Evolutionary conservation across 2,888 invertebrate species (phyloP), one percentile per base, ranked within the genome.

Genomic region (Tetragonula carbonaria): DNA sequence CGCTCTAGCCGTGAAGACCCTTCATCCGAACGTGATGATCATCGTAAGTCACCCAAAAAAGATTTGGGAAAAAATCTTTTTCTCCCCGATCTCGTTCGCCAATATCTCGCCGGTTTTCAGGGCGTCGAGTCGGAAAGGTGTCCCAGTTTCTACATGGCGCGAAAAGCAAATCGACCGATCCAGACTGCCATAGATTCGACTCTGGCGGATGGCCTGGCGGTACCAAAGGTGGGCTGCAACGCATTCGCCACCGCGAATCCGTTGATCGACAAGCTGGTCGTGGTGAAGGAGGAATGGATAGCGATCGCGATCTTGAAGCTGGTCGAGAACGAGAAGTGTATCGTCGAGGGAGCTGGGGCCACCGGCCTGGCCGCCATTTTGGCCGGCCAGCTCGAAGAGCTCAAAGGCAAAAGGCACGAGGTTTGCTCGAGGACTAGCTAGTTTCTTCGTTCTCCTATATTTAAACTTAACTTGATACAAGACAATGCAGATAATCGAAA

Each of bases 61-160:
- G 38, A 1, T 38, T 38, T 38, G 38, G 8, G 8, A 45, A 45
- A 45, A 8, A 45, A 8, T 8, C n/a, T 62, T 59, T 4, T 59
- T 4, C 59, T 33, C 33, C 2, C 16, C 50, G 13, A 13, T 28
- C 18, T 51, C n/a, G 1, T 21, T 50, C 70, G 14, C 6, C 62
- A 28, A 38, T 13, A 8, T 38, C 84, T 11, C 21, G 13, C 11
- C 23, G 18, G n/a, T 6, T 78, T 89, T 0, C 93, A 97, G 97
- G 99, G 98, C 3, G 98, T 98, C 1, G 99, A 99, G 95, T 97
- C 98, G 0, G 98, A 98, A 92, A 96, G 97, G 90, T 98, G 98
- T 94, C 96, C 98, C 1, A 98, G 98, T 93, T 99, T 98, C 95
- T 95, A 96, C 63, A 95, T 95, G 51, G 98, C 98, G 0, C 93